These are phyloP conservation scores for Dichetophora obliterata DNA, from an alignment of 2,888 invertebrate genomes.

Conservation along the genomic window DNA sequence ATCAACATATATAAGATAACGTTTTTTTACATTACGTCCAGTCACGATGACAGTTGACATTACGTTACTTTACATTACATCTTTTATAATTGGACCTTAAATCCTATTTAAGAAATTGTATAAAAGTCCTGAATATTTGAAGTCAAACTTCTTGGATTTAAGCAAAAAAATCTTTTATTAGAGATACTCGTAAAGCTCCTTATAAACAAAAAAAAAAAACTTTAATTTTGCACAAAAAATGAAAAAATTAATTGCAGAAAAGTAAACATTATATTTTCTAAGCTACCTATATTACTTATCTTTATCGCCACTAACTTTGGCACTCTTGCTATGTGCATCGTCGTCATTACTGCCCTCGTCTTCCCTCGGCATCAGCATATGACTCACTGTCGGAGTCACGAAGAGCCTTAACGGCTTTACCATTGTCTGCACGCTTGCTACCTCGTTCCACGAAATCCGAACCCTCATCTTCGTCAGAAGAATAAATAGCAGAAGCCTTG, in stretches of 20 bases:
- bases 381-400: constrained; percentile 82
- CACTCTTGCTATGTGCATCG: constrained; percentile 47
- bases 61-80: too few species aligned
- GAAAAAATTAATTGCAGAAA: constrained; percentile 40
- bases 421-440: constrained; percentile 80
- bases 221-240: neutral
- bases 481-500: constrained; percentile 79
- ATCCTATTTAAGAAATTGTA: too few species aligned
- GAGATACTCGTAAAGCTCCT: too few species aligned
- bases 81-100: too few species aligned
- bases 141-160: too few species aligned
- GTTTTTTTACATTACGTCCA: too few species aligned
- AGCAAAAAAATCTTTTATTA: too few species aligned
- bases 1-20: too few species aligned
- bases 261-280: neutral
- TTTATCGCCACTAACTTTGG: constrained; percentile 51
- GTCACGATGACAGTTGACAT: too few species aligned
- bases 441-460: constrained; percentile 85
- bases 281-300: neutral
- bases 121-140: too few species aligned
- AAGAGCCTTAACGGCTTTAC: constrained; percentile 82
- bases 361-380: constrained; percentile 60
- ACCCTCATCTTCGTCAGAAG: constrained; percentile 83
- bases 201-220: too few species aligned
- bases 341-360: constrained; percentile 49